Base-by-base conservation (phyloP, 2,797 vertebrate species). In the Crocidura indochinensis region DNA sequence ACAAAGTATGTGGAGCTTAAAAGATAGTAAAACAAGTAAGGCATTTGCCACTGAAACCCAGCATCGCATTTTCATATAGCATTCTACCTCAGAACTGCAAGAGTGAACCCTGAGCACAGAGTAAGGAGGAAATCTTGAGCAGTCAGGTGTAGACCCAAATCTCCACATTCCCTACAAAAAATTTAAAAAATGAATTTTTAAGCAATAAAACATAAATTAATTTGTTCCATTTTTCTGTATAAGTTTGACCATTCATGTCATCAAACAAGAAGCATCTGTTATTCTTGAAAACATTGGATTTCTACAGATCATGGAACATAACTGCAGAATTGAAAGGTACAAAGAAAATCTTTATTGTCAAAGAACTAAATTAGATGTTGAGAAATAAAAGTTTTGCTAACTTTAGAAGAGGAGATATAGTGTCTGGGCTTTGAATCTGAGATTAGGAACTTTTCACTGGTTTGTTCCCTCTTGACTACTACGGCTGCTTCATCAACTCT, bases 311-410 rank as follows among this genome's bases (percentile, higher is more conserved):
- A 38, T 56, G 17, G 53, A n/a, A 68, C 12, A 64, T 31, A 26
- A 4, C 26, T 64, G 26, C 82, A 38, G 24, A 68, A 91, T 72
- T 10, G 91, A 47, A 91, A 47, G 17, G 14, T 71, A 29, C 47
- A 56, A 83, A 73, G 4, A 9, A n/a, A 71, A 44, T 56, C 22
- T 69, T 22, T 2, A 29, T 78, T 38, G 72, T 83, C 5, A 65
- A 62, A 67, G 2, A 84, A 69, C 76, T 46, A 90, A 76, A 24
- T 15, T 53, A 53, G 7, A 80, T n/a, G 60, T 84, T 49, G 79
- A 79, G 24, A 53, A 53, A 12, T 53, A 53, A 17, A 14, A 17
- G 51, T 14, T 53, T 53, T 3, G 51, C 51, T 53, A 53, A 53
- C 14, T 53, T 64, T 1, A 62, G 26, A 74, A 64, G 73, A 4